Base-by-base conservation (phyloP, 2,797 vertebrate species). In the Hypotaenidia philippensis region DNA sequence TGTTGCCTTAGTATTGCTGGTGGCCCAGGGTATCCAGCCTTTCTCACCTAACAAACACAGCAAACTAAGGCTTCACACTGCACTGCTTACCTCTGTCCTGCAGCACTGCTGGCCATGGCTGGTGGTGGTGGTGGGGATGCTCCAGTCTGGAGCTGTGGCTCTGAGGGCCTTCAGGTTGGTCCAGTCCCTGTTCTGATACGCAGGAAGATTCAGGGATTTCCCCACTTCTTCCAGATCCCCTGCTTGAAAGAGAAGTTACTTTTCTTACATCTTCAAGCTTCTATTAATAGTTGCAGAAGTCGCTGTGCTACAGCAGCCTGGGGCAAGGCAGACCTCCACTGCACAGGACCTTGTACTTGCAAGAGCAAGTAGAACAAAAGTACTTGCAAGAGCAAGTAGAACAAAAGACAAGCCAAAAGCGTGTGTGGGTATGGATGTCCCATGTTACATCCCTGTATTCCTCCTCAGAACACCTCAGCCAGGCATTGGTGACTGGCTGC, bases 271-370 rank as follows among this genome's bases (percentile, higher is more conserved):
- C 47, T 93, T 92, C 56, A 91, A 59, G 40, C 17, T 92, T 93
- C 90, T 94, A 82, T 90, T 93, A 92, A 93, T 92, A 94, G 79
- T 31, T 87, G 74, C 77, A 95, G 72, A 94, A 80, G 68, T 88
- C 0, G 0, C 76, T 45, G 79, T 52, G 53, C 53, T 77, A 44
- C 4, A 1, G 61, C 75, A 83, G 60, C 20, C 71, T 74, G 34
- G 59, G 10, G 77, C n/a, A 63, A 81, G 32, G 52, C 50, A 81
- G 66, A 87, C 52, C 22, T 32, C 32, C 29, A 19, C 65, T 78
- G 85, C 84, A 87, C 59, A 71, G 61, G 44, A 63, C 77, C 31
- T 69, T 19, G 22, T 31, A 68, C 47, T 49, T 82, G 34, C 25
- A 90, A 56, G 47, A 85, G 32, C 52, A 72, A 77, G 27, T 5